Conservation (phyloP, 37 sponge, comb jelly and placozoan genomes). For the Aphrocallistes beatrix region DNA sequence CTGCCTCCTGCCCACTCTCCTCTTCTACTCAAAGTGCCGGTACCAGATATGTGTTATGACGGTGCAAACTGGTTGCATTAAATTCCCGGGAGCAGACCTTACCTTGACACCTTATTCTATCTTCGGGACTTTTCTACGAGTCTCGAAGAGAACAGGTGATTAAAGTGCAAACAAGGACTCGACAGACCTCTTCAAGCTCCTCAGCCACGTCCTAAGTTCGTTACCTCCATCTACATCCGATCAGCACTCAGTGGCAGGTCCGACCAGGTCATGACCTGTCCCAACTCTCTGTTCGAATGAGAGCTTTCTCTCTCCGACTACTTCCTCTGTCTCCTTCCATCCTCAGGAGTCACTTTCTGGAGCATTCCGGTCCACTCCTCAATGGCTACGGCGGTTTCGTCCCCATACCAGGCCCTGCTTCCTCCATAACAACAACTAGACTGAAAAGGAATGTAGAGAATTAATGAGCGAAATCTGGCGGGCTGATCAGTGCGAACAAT, state of each 20-base stretch:
- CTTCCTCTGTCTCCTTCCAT: slow-evolving; percentile 40
- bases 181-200: slow-evolving; percentile 51
- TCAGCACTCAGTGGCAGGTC: slow-evolving; percentile 51
- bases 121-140: slow-evolving; percentile 52
- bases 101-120: slow-evolving; percentile 61
- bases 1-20: slow-evolving; percentile 18
- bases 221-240: slow-evolving; percentile 18
- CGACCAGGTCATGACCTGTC: slow-evolving; percentile 66
- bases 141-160: background rate
- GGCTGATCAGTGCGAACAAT: slow-evolving; percentile 63
- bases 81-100: background rate
- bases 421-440: slow-evolving; percentile 66
- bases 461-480: slow-evolving; percentile 39
- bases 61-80: slow-evolving; percentile 66
- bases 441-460: slow-evolving; percentile 66
- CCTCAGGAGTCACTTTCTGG: slow-evolving; percentile 40
- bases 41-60: slow-evolving; percentile 74
- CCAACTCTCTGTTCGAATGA: slow-evolving; percentile 41
- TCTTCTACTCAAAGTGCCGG: background rate
- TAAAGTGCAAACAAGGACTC: slow-evolving; percentile 21
- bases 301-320: slow-evolving; percentile 53
- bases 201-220: slow-evolving; percentile 9
- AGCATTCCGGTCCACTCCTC: slow-evolving; percentile 48
- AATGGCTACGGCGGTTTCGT: slow-evolving; percentile 75
- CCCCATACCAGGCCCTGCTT: slow-evolving; percentile 52